phyloP scores from a whole-genome alignment of 2,888 invertebrate genomes.

The Leucania comma region DNA sequence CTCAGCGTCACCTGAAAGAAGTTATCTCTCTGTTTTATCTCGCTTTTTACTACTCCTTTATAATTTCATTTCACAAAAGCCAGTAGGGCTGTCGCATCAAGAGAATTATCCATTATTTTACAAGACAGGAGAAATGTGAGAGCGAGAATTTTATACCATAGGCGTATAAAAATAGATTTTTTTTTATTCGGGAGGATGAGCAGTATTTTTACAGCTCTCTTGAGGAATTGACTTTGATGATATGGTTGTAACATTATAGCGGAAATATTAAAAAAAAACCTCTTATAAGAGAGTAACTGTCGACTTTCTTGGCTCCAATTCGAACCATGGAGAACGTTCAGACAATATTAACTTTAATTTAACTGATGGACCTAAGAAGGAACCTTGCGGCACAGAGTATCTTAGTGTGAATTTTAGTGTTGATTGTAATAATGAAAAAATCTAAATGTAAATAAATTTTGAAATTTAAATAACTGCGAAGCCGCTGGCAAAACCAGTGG shows the following conservation, averaged over 20 bases:
- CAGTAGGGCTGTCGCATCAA: slow-evolving; percentile 43
- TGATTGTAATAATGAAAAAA: no score
- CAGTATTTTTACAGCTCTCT: background rate
- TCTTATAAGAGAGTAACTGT: no score
- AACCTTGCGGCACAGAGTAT: background rate
- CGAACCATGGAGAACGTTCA: no score
- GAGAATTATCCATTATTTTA: slow-evolving; percentile 41
- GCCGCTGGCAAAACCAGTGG: no score
- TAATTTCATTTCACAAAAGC: slow-evolving; percentile 50
- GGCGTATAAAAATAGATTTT: background rate
- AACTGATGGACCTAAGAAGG: background rate
- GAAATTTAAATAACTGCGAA: no score
- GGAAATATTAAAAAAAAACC: no score
- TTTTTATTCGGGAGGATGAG: background rate
- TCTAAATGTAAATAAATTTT: no score
- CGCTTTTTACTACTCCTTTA: slow-evolving; percentile 58
- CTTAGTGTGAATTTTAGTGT: background rate
- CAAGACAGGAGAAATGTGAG: slow-evolving; percentile 29
- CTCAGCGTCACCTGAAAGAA: slow-evolving; percentile 46
- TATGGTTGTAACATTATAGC: no score
- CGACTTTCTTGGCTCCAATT: no score
- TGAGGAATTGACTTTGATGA: background rate
- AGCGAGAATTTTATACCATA: slow-evolving; percentile 11
- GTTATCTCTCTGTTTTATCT: slow-evolving; percentile 57
- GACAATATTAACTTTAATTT: no score